Percentiles rank a stretch among this genome's conserved stretches.
These are phyloP conservation scores for Seira ritae DNA, from an alignment of 2,888 invertebrate species.

Conservation along the genomic window DNA sequence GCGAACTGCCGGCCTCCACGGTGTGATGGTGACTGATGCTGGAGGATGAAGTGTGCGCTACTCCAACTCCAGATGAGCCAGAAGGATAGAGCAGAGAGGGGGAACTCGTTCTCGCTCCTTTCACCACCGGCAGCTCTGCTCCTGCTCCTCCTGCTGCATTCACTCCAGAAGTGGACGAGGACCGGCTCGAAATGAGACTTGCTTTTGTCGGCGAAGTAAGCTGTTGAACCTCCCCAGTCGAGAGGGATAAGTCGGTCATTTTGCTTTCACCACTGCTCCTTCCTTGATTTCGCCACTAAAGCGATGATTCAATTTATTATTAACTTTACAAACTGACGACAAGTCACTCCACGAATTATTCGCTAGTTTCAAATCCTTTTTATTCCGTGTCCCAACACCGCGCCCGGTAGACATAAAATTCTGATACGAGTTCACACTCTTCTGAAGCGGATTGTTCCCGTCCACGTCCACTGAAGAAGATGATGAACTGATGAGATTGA, in stretches of 20 bases:
- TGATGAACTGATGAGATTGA: too few relatives aligned
- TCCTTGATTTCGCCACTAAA: too few relatives aligned
- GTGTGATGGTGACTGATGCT: conserved; percentile 39
- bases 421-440: conserved; percentile 9
- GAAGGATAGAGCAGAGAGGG: conserved; percentile 19
- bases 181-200: conserved; percentile 45
- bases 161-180: conserved; percentile 34
- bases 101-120: conserved; percentile 39
- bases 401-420: conserved; percentile 12
- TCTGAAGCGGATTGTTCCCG: conserved; percentile 33
- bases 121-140: not conserved
- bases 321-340: not conserved
- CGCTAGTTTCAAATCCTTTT: conserved; percentile 34
- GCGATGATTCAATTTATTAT: not conserved
- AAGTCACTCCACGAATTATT: conserved; percentile 47
- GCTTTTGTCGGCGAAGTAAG: conserved; percentile 21
- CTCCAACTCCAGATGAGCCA: conserved; percentile 37
- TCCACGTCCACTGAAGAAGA: conserved; percentile 27
- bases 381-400: conserved; percentile 33
- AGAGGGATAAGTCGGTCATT: conserved; percentile 56
- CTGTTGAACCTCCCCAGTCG: conserved; percentile 20
- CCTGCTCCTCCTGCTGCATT: conserved; percentile 25
- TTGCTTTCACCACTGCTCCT: not conserved
- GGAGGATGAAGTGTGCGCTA: conserved; percentile 33
- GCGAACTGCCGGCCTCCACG: conserved; percentile 7